Percentiles rank a stretch among this genome's conserved stretches.
Conservation (phyloP, 2,888 invertebrate species). For the Netelia fuscicornis region DNA sequence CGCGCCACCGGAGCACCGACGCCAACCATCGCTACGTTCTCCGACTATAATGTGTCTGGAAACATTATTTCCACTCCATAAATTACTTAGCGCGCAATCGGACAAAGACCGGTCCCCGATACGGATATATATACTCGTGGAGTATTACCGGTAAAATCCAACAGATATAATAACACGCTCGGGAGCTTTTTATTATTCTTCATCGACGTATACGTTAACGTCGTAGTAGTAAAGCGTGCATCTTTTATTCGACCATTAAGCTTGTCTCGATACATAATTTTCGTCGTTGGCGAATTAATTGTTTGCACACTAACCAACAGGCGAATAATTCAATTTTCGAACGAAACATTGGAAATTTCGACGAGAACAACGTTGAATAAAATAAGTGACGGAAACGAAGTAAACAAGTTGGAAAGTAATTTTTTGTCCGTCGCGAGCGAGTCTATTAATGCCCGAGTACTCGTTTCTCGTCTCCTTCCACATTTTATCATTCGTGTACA, state of each 20-base stretch:
- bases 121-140: not conserved
- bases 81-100: constrained; percentile 56
- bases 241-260: constrained; percentile 11
- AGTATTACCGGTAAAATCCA: constrained; percentile 9
- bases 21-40: constrained; percentile 18
- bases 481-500: constrained; percentile 23
- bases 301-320: not conserved
- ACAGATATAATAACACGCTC: constrained; percentile 19
- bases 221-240: not conserved
- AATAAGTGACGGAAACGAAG: constrained; percentile 38
- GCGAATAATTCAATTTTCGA: too few relatives aligned
- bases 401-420: constrained; percentile 30
- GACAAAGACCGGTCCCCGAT: constrained; percentile 25
- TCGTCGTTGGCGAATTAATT: constrained; percentile 10
- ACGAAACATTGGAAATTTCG: too few relatives aligned
- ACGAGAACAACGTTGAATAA: not conserved
- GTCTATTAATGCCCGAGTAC: constrained; percentile 39
- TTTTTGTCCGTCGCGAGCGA: constrained; percentile 22
- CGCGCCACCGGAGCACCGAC: constrained; percentile 24
- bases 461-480: not conserved
- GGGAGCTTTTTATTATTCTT: not conserved
- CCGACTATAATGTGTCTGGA: constrained; percentile 48
- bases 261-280: not conserved
- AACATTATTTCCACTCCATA: constrained; percentile 58
- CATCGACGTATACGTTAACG: not conserved